These are phyloP conservation scores for Lithobius niger DNA, from an alignment of 1,140 invertebrate genomes.

Conservation along the genomic window DNA sequence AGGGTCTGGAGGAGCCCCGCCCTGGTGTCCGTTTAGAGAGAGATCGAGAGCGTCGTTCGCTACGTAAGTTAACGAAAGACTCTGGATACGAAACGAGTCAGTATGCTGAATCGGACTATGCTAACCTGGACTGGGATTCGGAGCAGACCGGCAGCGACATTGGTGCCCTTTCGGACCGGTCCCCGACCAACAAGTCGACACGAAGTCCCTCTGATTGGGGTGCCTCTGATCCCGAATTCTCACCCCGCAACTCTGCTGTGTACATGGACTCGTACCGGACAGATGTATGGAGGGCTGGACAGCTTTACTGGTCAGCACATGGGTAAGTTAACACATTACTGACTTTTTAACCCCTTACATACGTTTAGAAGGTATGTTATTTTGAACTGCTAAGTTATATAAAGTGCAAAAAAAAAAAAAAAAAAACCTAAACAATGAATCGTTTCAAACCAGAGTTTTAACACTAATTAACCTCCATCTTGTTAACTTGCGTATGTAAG, in stretches of 20 bases:
- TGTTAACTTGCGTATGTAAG: no score
- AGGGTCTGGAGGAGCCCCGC: background rate
- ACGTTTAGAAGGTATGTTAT: no score
- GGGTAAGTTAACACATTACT: no score
- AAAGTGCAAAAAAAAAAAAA: no score
- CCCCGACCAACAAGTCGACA: background rate
- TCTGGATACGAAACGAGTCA: slow-evolving; percentile 29
- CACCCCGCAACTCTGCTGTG: background rate
- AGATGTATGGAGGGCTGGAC: background rate
- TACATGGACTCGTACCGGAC: background rate
- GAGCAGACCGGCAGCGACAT: background rate
- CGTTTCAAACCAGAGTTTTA: no score
- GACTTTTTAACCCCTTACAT: no score
- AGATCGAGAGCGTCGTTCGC: slow-evolving; percentile 22
- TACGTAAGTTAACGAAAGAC: slow-evolving; percentile 28
- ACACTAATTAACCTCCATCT: no score
- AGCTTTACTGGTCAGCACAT: background rate
- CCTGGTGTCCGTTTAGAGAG: slow-evolving; percentile 6
- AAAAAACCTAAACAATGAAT: no score
- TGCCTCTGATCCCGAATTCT: background rate
- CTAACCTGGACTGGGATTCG: slow-evolving; percentile 21
- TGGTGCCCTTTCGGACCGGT: slow-evolving; percentile 1
- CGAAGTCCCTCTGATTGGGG: background rate
- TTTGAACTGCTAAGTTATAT: no score
- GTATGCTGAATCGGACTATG: slow-evolving; percentile 26